These are phyloP conservation scores for Poecile montanus DNA, from an alignment of 2,797 vertebrate genomes.

Conservation along the genomic window DNA sequence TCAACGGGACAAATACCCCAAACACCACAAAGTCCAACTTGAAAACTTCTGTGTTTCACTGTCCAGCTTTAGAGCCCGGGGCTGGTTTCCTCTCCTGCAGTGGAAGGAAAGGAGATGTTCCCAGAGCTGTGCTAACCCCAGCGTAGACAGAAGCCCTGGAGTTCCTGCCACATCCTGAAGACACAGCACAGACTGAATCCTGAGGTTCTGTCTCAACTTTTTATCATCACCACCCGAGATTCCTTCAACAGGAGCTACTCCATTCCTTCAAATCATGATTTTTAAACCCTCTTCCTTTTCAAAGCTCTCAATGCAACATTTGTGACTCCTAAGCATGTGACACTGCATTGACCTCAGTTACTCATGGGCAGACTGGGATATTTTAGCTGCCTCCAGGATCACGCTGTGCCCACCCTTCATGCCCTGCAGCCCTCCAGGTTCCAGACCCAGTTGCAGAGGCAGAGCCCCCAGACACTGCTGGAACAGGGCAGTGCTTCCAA, in stretches of 20 bases:
- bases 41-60: not conserved
- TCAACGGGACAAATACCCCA: not conserved
- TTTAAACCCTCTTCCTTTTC: not conserved
- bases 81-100: not conserved
- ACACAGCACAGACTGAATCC: not conserved
- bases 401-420: fast-evolving
- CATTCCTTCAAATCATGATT: not conserved
- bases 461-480: not conserved
- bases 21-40: not conserved
- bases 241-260: not conserved
- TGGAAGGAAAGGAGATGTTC: not conserved
- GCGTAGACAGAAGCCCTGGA: fast-evolving
- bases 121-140: not conserved
- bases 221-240: not conserved
- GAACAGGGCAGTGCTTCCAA: not conserved
- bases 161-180: not conserved
- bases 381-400: not conserved
- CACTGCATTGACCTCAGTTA: fast-evolving
- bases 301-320: not conserved
- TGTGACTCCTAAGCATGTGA: not conserved
- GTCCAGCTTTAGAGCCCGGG: not conserved
- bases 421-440: not conserved
- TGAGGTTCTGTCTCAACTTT: not conserved
- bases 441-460: not conserved
- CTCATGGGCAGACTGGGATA: not conserved